Evolutionary conservation across 1,140 invertebrate species (phyloP).

Genomic region (Chionoecetes opilio): DNA sequence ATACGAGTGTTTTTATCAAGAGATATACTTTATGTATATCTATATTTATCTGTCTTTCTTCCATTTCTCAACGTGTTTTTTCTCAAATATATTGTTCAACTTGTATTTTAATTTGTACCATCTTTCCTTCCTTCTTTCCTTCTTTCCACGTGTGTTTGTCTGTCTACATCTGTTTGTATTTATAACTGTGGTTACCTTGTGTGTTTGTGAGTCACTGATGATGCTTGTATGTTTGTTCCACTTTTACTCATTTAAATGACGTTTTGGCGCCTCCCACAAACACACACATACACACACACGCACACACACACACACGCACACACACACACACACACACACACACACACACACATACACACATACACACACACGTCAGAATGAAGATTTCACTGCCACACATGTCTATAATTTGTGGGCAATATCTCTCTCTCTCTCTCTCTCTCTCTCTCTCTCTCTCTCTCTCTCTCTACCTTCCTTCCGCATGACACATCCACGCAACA

Average conservation of each 20-base stretch:
- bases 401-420: not conserved
- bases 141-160: no score
- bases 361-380: not conserved
- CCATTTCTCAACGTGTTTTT: no score
- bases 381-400: conserved; percentile 1
- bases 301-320: conserved; percentile 6
- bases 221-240: no score
- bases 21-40: no score
- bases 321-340: conserved; percentile 27
- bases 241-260: not conserved
- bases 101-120: no score
- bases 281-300: not conserved
- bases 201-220: no score
- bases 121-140: no score
- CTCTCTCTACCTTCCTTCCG: not conserved
- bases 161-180: no score
- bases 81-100: no score
- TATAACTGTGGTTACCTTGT: no score
- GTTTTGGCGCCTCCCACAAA: not conserved
- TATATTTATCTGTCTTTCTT: no score
- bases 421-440: conserved; percentile 1
- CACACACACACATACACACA: conserved; percentile 18
- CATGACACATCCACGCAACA: conserved; percentile 8
- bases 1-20: no score
- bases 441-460: conserved; percentile 1